phyloP scores from a whole-genome alignment of 2,888 invertebrate species.

The Luffia ferchaultella region DNA sequence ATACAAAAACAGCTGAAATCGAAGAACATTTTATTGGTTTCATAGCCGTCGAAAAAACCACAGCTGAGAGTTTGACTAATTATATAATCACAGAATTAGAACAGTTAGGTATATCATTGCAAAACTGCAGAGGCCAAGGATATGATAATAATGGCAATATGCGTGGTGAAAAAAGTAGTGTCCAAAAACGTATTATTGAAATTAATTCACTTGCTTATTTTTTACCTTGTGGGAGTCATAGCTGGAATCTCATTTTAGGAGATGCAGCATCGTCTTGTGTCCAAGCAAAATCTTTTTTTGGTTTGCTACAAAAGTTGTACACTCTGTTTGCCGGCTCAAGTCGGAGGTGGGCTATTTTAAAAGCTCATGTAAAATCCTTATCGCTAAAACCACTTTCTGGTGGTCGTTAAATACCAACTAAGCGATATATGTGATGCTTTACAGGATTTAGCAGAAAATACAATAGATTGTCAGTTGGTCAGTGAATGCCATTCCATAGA shows the following conservation, averaged over 20 bases:
- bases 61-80: constrained; percentile 10
- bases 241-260: constrained; percentile 8
- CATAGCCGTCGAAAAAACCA: constrained; percentile 10
- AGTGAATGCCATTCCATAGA: constrained; percentile 12
- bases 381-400: constrained; percentile 14
- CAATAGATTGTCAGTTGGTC: constrained; percentile 11
- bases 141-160: too few species aligned
- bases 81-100: constrained; percentile 13
- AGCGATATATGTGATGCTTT: neutral
- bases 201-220: too few species aligned
- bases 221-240: constrained; percentile 1
- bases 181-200: too few species aligned
- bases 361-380: constrained; percentile 14
- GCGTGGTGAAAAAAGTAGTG: too few species aligned
- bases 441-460: constrained; percentile 6
- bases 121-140: constrained; percentile 11
- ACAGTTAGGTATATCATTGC: constrained; percentile 7
- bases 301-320: too few species aligned
- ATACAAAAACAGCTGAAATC: constrained; percentile 12
- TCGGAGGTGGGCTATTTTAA: constrained; percentile 14
- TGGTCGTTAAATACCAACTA: neutral
- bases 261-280: constrained; percentile 11
- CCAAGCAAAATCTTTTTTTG: constrained; percentile 11
- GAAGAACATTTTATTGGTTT: constrained; percentile 11
- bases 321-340: constrained; percentile 10